Base-by-base conservation (phyloP, 2,113 vertebrate genomes). In the Neomonachus schauinslandi region DNA sequence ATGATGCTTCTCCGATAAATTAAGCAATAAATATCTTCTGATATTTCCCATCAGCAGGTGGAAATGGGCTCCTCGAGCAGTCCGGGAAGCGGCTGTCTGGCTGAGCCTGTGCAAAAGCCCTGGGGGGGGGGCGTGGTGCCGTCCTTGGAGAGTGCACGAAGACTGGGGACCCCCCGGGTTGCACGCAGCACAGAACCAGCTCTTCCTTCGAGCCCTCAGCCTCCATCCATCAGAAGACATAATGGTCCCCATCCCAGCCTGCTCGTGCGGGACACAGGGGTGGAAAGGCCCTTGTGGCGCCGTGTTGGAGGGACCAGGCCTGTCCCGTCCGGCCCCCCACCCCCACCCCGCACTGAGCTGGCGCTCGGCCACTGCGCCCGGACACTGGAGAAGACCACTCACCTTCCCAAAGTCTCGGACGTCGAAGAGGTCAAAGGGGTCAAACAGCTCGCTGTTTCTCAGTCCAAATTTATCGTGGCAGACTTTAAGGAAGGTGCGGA, bases 351-450 rank as follows among this genome's bases (percentile, higher is more conserved):
- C 76, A 19, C 49, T 0, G 55, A 72, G 71, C 42, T 0, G 1
- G 9, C 8, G 3, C 4, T 1, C 1, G 2, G 33, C 61, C 81
- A 9, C 82, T 33, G 2, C 3, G 1, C 11, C 53, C 4, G 0
- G 10, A n/a, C 24, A 6, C 42, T 0, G 4, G 36, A 21, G 14
- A 19, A 16, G n/a, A 1, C 16, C 53, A 95, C 99, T 99, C 98
- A 99, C 99, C 99, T 99, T 99, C 59, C 99, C 99, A 0, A 99
- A 99, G 97, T 99, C 99, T 79, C 99, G 99, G n/a, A 99, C 99
- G 0, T 99, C 99, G 0, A 99, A 99, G 87, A 99, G 99, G 98
- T 99, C 99, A 1, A 99, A 99, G 18, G 99, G 99, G 97, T 99
- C 99, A 1, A 99, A 99, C 7, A 99, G 99, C 93, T 99, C 99